Evolutionary conservation across 2,797 vertebrate genomes (phyloP).

Genomic region (Sebastes variabilis): DNA sequence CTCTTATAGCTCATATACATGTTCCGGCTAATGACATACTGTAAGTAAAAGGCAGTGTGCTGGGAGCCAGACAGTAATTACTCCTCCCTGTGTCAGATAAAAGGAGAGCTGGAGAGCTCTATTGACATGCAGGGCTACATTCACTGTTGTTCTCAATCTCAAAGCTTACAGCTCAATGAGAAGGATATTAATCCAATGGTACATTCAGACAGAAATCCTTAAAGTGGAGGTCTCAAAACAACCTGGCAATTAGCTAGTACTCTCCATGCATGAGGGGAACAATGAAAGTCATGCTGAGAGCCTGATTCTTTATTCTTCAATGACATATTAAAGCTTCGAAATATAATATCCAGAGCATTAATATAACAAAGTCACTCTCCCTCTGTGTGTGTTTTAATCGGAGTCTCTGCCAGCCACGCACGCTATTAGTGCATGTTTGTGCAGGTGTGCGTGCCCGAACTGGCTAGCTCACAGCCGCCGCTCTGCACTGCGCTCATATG

Average conservation of each 20-base stretch:
- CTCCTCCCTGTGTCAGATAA: conserved; percentile 20
- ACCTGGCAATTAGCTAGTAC: neutral
- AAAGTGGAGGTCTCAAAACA: neutral
- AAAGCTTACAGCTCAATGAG: conserved; percentile 27
- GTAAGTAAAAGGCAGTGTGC: neutral
- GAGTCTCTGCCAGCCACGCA: too few relatives aligned
- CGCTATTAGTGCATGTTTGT: too few relatives aligned
- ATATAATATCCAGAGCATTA: too few relatives aligned
- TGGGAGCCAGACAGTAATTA: conserved; percentile 7
- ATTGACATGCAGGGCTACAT: conserved; percentile 16
- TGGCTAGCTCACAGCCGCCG: too few relatives aligned
- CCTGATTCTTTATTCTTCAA: neutral
- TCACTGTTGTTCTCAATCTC: conserved; percentile 8
- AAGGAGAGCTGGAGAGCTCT: conserved; percentile 26
- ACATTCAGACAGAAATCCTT: conserved; percentile 6
- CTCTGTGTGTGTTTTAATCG: too few relatives aligned
- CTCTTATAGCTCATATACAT: neutral
- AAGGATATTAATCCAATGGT: conserved; percentile 21
- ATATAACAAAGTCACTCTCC: too few relatives aligned
- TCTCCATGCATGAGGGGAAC: neutral
- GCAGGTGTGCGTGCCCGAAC: too few relatives aligned
- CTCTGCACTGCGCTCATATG: too few relatives aligned
- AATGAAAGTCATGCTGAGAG: neutral
- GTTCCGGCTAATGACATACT: conserved; percentile 1
- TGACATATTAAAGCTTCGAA: too few relatives aligned